Conservation (phyloP, 30 jellyfish, hydroid and myxozoan genomes). For the Kudoa iwatai region DNA sequence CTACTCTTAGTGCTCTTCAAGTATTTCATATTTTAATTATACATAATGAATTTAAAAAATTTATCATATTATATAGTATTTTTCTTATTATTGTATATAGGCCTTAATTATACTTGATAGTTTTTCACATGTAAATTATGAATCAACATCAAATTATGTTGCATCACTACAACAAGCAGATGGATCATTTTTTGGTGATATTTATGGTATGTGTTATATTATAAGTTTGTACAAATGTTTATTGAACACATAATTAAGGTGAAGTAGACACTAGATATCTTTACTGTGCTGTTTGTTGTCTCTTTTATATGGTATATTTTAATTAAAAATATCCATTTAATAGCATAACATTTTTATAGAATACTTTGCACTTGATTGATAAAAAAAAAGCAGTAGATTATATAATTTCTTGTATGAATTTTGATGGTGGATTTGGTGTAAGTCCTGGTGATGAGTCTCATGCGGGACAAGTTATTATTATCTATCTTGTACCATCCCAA, state of each 20-base stretch:
- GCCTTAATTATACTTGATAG: conserved; percentile 15
- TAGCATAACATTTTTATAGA: conserved; percentile 6
- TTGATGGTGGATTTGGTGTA: conserved; percentile 91
- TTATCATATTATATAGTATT: background rate
- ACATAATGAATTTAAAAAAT: background rate
- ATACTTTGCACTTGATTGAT: conserved; percentile 15
- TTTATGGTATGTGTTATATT: conserved; percentile 18
- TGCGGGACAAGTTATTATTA: conserved; percentile 48
- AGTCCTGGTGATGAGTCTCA: conserved; percentile 79
- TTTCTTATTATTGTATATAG: conserved; percentile 10
- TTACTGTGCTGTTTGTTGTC: conserved; percentile 61
- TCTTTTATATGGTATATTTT: conserved; percentile 13
- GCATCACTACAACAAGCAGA: conserved; percentile 22
- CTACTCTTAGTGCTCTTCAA: conserved; percentile 77
- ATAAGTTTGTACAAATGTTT: background rate
- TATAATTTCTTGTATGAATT: conserved; percentile 35
- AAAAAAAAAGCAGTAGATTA: conserved; percentile 24
- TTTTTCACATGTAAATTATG: too few species aligned
- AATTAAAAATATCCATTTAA: too few species aligned
- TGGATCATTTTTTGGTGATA: conserved; percentile 75
- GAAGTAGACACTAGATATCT: conserved; percentile 63
- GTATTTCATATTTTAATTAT: conserved; percentile 4
- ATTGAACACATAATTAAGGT: conserved; percentile 6
- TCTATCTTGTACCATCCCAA: background rate
- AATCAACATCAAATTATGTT: conserved; percentile 8